Conservation (phyloP, 2,888 invertebrate species). For the Choristoneura rosaceana region DNA sequence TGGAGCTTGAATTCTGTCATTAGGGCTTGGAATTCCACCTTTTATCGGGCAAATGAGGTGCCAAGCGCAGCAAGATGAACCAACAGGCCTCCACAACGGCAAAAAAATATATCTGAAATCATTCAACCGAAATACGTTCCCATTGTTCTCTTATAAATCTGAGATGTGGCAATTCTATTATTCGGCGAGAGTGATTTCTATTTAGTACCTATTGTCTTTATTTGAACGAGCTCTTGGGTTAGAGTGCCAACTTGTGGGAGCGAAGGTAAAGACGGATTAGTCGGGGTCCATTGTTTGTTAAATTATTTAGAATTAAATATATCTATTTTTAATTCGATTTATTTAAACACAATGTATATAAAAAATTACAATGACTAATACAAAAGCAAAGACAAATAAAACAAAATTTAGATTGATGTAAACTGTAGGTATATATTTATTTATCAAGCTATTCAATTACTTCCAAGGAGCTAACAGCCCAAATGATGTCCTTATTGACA, state of each 20-base stretch:
- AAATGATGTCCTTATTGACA: no score
- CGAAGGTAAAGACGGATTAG: neutral
- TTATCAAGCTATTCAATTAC: neutral
- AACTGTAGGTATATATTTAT: no score
- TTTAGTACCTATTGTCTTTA: conserved; percentile 13
- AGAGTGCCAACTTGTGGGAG: conserved; percentile 4
- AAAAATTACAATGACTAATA: no score
- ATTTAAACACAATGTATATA: no score
- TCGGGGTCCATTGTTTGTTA: neutral
- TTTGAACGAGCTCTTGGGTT: conserved; percentile 9
- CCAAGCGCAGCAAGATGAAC: conserved; percentile 42
- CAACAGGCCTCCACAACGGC: conserved; percentile 33
- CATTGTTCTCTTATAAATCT: conserved; percentile 32
- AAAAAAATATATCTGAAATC: conserved; percentile 35
- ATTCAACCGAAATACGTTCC: conserved; percentile 31
- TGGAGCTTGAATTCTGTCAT: conserved; percentile 62
- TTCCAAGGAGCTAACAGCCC: neutral
- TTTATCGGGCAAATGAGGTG: conserved; percentile 55
- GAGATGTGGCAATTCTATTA: conserved; percentile 20
- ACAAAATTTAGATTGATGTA: neutral
- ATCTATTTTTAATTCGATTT: neutral
- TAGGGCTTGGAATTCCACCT: conserved; percentile 60
- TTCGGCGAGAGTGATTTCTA: conserved; percentile 8
- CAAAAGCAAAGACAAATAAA: no score
- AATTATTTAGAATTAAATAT: neutral